A percentile compares a stretch with the other conserved stretches of the same genome.
Evolutionary conservation across 2,113 vertebrate genomes (phyloP).

Genomic region (Microcebus jonahi): DNA sequence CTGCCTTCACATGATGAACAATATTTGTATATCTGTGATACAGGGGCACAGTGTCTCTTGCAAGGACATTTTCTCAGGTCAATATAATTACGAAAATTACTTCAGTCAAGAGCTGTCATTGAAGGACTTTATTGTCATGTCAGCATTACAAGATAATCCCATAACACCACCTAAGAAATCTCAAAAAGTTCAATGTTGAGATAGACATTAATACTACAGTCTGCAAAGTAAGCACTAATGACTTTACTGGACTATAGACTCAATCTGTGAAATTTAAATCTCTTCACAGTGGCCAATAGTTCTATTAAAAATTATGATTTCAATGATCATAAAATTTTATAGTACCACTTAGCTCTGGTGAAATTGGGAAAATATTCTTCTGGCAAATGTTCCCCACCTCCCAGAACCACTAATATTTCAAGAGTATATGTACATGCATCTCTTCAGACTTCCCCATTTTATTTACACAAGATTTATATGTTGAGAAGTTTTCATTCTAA

Average conservation of each 20-base stretch:
- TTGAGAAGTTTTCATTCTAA: not conserved
- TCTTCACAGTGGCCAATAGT: not conserved
- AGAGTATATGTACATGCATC: not conserved
- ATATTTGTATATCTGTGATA: not conserved
- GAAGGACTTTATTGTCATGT: not conserved
- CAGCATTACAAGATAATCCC: not conserved
- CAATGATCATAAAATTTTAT: not conserved
- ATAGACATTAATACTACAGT: not conserved
- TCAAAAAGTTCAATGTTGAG: not conserved
- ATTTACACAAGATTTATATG: not conserved
- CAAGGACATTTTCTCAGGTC: conserved; percentile 7
- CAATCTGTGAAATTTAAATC: not conserved
- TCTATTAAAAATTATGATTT: not conserved
- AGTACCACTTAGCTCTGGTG: not conserved
- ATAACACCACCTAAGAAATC: not conserved
- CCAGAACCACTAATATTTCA: not conserved
- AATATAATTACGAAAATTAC: conserved; percentile 48
- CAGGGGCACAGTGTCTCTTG: not conserved
- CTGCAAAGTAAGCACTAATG: not conserved
- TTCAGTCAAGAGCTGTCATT: not conserved
- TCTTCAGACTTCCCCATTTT: not conserved
- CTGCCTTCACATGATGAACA: not conserved
- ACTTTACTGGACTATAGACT: not conserved
- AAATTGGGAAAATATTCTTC: not conserved
- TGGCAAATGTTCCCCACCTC: not conserved